Conservation (phyloP, 2,888 invertebrate genomes). For the Mesoligia furuncula region DNA sequence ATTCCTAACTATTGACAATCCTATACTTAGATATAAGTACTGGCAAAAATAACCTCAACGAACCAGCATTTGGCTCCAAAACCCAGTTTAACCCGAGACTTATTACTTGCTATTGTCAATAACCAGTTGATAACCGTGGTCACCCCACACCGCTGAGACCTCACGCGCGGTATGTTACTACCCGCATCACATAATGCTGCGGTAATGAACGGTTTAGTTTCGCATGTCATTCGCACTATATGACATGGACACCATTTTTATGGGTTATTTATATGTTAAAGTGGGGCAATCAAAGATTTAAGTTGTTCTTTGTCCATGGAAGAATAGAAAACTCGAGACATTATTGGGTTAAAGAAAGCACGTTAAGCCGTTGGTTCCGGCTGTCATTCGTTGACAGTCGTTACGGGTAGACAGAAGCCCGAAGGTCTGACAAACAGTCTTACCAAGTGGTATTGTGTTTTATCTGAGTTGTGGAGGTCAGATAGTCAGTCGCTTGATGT, state of each 20-base stretch:
- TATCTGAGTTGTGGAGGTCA: neutral
- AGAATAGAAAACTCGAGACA: neutral
- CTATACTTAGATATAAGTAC: neutral
- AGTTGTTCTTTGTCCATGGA: neutral
- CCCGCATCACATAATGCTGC: conserved; percentile 26
- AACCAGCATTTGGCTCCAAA: conserved; percentile 19
- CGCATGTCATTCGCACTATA: conserved; percentile 46
- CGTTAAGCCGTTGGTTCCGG: neutral
- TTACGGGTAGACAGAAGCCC: neutral
- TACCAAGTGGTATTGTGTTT: neutral
- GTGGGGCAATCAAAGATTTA: neutral
- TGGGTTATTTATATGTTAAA: conserved; percentile 6
- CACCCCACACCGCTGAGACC: conserved; percentile 41
- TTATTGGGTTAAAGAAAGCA: neutral
- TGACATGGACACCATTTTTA: neutral
- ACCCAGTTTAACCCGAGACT: conserved; percentile 29
- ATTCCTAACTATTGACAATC: neutral
- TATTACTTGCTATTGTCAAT: conserved; percentile 43
- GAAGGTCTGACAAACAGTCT: neutral
- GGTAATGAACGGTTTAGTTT: conserved; percentile 57
- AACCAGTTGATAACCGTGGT: conserved; percentile 38
- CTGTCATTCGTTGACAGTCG: neutral
- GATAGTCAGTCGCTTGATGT: neutral
- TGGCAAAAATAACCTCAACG: conserved; percentile 15
- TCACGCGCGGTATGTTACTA: conserved; percentile 40